phyloP scores from a whole-genome alignment of 2,113 vertebrate genomes.

The Xerus inauris region DNA sequence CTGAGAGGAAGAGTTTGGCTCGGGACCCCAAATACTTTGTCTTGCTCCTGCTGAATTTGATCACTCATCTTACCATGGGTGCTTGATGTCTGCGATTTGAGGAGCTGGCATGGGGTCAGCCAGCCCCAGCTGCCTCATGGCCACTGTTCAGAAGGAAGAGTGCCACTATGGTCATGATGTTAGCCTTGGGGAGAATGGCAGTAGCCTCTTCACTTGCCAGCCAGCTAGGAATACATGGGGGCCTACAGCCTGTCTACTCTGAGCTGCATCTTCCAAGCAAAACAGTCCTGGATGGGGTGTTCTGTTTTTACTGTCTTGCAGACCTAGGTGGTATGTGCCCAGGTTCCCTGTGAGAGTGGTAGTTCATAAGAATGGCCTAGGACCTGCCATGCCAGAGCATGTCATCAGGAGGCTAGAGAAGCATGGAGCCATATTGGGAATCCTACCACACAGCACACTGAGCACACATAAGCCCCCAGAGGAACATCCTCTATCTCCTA shows the following conservation, averaged over 20 bases:
- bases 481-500: not conserved
- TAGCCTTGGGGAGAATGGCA: not conserved
- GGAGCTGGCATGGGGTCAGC: not conserved
- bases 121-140: not conserved
- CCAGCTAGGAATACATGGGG: not conserved
- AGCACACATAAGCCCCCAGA: not conserved
- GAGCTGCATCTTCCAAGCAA: not conserved
- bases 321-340: not conserved
- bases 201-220: not conserved
- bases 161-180: not conserved
- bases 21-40: not conserved
- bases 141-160: not conserved
- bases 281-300: not conserved
- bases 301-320: not conserved
- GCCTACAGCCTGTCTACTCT: too few relatives aligned
- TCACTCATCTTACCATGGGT: not conserved
- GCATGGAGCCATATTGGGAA: not conserved
- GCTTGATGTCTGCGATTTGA: not conserved
- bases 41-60: not conserved
- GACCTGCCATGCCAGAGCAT: not conserved
- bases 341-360: not conserved
- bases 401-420: not conserved
- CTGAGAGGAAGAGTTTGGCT: conserved; percentile 47
- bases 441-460: not conserved
- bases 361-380: not conserved